A percentile compares a stretch with the other conserved stretches of the same genome.
These are phyloP conservation scores for Hippoglossus stenolepis DNA, from an alignment of 2,113 vertebrate genomes.

Conservation along the genomic window DNA sequence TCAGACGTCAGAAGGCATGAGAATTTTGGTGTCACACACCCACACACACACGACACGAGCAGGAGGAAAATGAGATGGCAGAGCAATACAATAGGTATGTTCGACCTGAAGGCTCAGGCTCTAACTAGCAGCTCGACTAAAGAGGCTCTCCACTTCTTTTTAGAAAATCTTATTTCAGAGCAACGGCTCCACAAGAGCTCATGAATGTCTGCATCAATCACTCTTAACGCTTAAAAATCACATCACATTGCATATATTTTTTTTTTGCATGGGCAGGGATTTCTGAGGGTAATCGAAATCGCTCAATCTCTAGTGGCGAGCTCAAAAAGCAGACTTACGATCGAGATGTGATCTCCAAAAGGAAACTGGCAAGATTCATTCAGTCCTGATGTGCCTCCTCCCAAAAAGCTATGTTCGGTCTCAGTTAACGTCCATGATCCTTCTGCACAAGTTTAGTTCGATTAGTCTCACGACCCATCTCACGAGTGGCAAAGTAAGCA, in stretches of 20 bases:
- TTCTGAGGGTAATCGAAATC: not conserved
- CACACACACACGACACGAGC: constrained; percentile 14
- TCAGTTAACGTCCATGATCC: not conserved
- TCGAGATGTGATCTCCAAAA: constrained; percentile 31
- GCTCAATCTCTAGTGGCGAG: not conserved
- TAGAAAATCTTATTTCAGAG: constrained; percentile 41
- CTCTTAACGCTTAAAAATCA: constrained; percentile 7
- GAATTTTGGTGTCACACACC: constrained; percentile 8
- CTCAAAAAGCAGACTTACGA: not conserved
- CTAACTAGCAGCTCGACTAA: constrained; percentile 34
- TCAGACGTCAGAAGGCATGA: constrained; percentile 1
- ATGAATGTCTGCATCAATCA: constrained; percentile 19
- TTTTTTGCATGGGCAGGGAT: constrained; percentile 4
- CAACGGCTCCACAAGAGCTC: constrained; percentile 6
- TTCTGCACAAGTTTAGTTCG: constrained; percentile 12
- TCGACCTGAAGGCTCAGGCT: constrained; percentile 35
- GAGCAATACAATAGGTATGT: constrained; percentile 37
- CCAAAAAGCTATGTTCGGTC: not conserved
- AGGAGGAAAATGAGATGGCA: constrained; percentile 8
- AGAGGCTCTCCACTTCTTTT: constrained; percentile 28
- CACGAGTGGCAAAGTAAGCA: not conserved
- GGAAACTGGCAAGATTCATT: constrained; percentile 20
- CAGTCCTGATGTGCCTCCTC: no score
- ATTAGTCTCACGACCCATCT: no score
- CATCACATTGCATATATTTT: not conserved